These are phyloP conservation scores for Arizona elegans DNA, from an alignment of 2,113 vertebrate genomes.

Conservation along the genomic window DNA sequence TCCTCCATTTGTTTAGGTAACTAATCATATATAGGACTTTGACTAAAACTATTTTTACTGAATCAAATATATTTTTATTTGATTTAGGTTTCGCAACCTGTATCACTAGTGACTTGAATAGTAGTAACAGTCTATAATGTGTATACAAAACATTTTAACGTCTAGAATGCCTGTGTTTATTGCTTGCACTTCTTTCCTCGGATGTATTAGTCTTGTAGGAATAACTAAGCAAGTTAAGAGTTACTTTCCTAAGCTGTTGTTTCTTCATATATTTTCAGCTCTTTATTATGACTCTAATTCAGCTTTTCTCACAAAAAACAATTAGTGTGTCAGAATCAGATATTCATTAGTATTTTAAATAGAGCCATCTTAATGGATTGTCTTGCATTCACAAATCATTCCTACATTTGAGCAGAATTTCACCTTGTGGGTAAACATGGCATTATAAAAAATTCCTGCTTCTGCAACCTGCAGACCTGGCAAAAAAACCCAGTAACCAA, in stretches of 20 bases:
- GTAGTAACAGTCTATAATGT: neutral
- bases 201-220: neutral
- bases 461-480: neutral
- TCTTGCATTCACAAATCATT: neutral
- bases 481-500: neutral
- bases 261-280: neutral
- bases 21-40: neutral
- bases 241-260: neutral
- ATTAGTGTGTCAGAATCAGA: neutral
- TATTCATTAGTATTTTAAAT: neutral
- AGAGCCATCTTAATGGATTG: neutral
- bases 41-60: neutral
- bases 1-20: slow-evolving; percentile 9
- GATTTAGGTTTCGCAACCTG: neutral
- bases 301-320: neutral
- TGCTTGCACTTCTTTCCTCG: neutral
- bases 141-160: neutral
- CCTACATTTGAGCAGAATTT: neutral
- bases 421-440: neutral
- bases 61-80: neutral
- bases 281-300: neutral
- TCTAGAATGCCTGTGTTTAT: neutral
- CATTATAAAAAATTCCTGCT: neutral
- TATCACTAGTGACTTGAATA: neutral
- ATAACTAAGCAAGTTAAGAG: neutral